Conservation (phyloP, 2,797 vertebrate species). For the Melanogrammus aeglefinus region DNA sequence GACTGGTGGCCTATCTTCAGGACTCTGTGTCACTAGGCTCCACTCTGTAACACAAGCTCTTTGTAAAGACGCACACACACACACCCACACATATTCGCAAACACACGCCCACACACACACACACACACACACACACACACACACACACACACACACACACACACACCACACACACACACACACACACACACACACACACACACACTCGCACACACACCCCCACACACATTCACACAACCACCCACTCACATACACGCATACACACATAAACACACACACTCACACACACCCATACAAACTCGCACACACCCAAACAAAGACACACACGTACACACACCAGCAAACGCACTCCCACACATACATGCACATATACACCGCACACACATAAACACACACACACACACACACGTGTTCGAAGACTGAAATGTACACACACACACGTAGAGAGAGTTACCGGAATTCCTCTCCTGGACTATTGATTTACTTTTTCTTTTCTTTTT, state of each 20-base stretch:
- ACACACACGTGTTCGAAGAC: too few species aligned
- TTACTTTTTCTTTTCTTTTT: constrained; percentile 36
- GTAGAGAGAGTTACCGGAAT: constrained; percentile 62
- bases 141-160: constrained; percentile 2
- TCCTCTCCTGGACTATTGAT: constrained; percentile 67
- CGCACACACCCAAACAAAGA: too few species aligned
- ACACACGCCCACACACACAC: background rate
- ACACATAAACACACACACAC: too few species aligned
- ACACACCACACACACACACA: too few species aligned
- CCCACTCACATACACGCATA: too few species aligned
- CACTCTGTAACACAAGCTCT: constrained; percentile 52
- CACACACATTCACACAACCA: too few species aligned
- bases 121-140: constrained; percentile 21
- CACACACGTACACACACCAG: too few species aligned
- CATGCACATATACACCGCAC: background rate
- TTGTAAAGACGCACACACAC: constrained; percentile 2
- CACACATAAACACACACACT: background rate
- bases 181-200: too few species aligned
- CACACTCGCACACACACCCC: too few species aligned
- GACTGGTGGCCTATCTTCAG: background rate
- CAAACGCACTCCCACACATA: constrained; percentile 1
- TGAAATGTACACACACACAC: background rate
- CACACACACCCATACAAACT: constrained; percentile 6
- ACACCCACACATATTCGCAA: constrained; percentile 22
- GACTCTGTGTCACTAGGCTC: constrained; percentile 20